A percentile compares a stretch with the other conserved stretches of the same genome.
These are phyloP conservation scores for Tenebrosternarchus preto DNA, from an alignment of 2,113 vertebrate species.

Conservation along the genomic window DNA sequence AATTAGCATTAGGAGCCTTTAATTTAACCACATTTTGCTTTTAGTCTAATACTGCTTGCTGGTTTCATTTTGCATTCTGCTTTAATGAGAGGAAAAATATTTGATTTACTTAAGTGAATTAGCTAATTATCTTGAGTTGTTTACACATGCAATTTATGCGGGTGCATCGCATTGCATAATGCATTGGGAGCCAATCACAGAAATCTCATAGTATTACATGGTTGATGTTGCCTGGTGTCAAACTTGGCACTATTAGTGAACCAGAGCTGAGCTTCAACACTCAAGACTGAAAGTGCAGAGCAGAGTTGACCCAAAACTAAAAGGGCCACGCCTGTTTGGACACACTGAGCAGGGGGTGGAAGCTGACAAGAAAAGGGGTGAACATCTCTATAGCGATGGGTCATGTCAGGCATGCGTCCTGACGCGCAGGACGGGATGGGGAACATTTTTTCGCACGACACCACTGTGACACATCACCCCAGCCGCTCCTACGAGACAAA, in stretches of 20 bases:
- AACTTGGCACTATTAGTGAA: not conserved
- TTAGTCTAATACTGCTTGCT: not conserved
- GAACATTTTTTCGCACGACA: slow-evolving; percentile 28
- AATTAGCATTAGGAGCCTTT: not conserved
- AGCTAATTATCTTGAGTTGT: slow-evolving; percentile 4
- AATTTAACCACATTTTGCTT: not conserved
- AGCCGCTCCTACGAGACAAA: slow-evolving; percentile 6
- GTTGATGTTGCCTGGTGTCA: not conserved
- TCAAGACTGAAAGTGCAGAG: not conserved
- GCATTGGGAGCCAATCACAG: not conserved
- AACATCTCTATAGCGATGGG: slow-evolving; percentile 2
- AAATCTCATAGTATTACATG: not conserved
- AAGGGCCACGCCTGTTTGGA: not conserved
- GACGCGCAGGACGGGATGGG: slow-evolving; percentile 65
- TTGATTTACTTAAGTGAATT: not conserved
- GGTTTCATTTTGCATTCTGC: not conserved
- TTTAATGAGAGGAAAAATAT: not conserved
- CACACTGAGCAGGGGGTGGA: not conserved
- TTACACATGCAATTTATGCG: not conserved
- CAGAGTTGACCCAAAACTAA: not conserved
- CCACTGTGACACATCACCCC: not conserved
- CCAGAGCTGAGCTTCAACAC: not conserved
- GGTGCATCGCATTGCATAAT: not conserved
- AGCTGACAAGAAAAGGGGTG: not conserved
- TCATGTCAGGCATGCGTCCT: slow-evolving; percentile 61